Evolutionary conservation across 2,888 invertebrate species (phyloP), one percentile per base, ranked within the genome.

Genomic region (Plutella xylostella): DNA sequence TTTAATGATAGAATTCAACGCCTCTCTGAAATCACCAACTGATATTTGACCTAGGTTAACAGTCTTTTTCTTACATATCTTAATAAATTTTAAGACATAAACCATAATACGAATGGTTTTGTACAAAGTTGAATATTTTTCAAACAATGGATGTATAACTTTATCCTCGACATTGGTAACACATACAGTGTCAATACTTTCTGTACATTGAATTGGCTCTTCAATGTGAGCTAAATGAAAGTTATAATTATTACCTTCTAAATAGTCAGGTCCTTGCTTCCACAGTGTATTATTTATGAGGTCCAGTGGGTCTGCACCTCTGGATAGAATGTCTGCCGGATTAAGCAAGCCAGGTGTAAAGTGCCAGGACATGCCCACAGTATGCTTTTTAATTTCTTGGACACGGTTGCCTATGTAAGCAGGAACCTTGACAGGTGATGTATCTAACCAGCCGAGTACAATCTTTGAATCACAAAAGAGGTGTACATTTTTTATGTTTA

Each of bases 261-360:
- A 28, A 28, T 28, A 28, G 14, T 3, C 33, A 7, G n/a, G 33
- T 14, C 33, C 33, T 3, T 14, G 33, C n/a, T 30, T 41, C 41
- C 41, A 41, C 18, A 41, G 20, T 9, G 2, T 14, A 33, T 33
- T 33, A n/a, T 22, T 22, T 12, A 20, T 11, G 14, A 42, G 19
- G 15, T 42, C 42, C 17, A 7, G 33, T 21, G 42, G 42, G 31
- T 42, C 42, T 5, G 42, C 42, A n/a, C 42, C 42, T 14, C 42
- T 33, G 12, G 33, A 33, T 14, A 33, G 15, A 14, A 33, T 33
- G 33, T 33, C 33, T 33, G 33, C 14, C 12, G 33, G 42, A 42
- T 42, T 42, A 14, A 42, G 12, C 33, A 42, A 21, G 21, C 42
- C 33, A n/a, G 42, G 42, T 34, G 33, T 34, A 12, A 42, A 42